Conservation (phyloP, 2,797 vertebrate genomes). For the Rhyacichthys aspro region DNA sequence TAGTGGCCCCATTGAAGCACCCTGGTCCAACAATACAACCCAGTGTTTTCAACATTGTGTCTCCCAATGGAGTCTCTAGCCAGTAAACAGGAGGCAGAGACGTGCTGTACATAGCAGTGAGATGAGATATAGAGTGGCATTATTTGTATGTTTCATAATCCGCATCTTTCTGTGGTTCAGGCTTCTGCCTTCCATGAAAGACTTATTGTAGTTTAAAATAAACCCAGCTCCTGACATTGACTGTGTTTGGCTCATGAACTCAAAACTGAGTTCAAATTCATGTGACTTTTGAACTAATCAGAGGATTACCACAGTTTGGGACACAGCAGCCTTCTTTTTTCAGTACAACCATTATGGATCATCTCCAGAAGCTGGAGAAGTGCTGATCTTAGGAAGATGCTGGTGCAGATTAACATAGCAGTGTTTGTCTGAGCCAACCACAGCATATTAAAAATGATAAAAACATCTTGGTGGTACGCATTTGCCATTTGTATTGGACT, state of each 20-base stretch:
- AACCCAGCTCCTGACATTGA: not conserved
- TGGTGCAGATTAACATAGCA: constrained; percentile 57
- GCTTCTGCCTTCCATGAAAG: not conserved
- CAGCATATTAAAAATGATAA: too few relatives aligned
- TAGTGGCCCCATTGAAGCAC: constrained; percentile 72
- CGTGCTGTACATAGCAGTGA: constrained; percentile 30
- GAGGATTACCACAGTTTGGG: constrained; percentile 61
- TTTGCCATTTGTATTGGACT: not conserved
- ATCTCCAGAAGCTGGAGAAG: constrained; percentile 53
- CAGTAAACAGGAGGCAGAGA: constrained; percentile 41
- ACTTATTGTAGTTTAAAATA: not conserved
- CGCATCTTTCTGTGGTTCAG: not conserved
- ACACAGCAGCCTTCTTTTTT: constrained; percentile 43
- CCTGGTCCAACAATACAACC: constrained; percentile 60
- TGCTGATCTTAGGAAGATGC: constrained; percentile 55
- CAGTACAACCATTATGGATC: constrained; percentile 59
- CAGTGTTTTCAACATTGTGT: constrained; percentile 66
- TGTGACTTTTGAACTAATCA: not conserved
- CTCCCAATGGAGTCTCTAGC: constrained; percentile 38
- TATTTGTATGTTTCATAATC: too few relatives aligned
- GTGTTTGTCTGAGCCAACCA: constrained; percentile 8
- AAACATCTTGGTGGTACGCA: not conserved
- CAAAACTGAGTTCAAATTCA: constrained; percentile 15
- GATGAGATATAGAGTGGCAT: constrained; percentile 38
- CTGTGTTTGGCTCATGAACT: constrained; percentile 1